Evolutionary conservation across 2,797 vertebrate species (phyloP).

Genomic region (Xiphophorus birchmanni): DNA sequence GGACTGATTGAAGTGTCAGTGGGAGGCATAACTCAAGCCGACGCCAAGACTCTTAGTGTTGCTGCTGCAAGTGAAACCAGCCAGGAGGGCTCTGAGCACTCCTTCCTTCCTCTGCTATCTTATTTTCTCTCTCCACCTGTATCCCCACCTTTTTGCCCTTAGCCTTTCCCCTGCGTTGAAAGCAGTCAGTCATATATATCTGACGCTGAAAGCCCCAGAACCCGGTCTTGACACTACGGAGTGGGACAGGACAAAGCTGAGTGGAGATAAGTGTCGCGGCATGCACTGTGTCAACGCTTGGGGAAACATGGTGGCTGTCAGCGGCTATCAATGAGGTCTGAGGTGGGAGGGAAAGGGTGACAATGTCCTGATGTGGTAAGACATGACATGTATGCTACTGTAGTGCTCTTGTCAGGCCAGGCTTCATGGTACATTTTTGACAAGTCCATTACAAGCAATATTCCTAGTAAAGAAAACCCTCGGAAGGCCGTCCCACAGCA

Average conservation of each 20-base stretch:
- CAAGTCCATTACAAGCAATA: slow-evolving; percentile 67
- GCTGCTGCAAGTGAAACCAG: slow-evolving; percentile 64
- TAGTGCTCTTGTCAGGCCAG: slow-evolving; percentile 57
- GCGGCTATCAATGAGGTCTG: slow-evolving; percentile 61
- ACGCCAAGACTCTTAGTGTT: slow-evolving; percentile 49
- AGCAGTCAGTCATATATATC: slow-evolving; percentile 66
- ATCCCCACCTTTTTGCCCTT: slow-evolving; percentile 48
- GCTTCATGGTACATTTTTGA: slow-evolving; percentile 63
- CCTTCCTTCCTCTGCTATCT: slow-evolving; percentile 30
- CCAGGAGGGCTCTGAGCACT: slow-evolving; percentile 57
- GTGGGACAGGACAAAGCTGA: slow-evolving; percentile 62
- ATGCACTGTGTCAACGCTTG: slow-evolving; percentile 70
- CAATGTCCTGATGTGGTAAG: slow-evolving; percentile 67
- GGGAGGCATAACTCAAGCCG: slow-evolving; percentile 61
- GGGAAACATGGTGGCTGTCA: slow-evolving; percentile 76
- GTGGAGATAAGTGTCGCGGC: slow-evolving; percentile 71
- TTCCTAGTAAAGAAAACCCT: slow-evolving; percentile 47
- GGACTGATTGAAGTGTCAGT: slow-evolving; percentile 74
- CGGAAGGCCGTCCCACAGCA: slow-evolving; percentile 43
- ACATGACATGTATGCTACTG: slow-evolving; percentile 73
- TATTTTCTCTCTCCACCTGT: slow-evolving; percentile 29
- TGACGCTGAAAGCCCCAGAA: slow-evolving; percentile 54
- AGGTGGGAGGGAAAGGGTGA: slow-evolving; percentile 40
- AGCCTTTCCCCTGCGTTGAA: slow-evolving; percentile 37
- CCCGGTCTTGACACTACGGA: slow-evolving; percentile 66